Evolutionary conservation across 1,140 invertebrate species (phyloP).

Genomic region (Cydia pomonella): DNA sequence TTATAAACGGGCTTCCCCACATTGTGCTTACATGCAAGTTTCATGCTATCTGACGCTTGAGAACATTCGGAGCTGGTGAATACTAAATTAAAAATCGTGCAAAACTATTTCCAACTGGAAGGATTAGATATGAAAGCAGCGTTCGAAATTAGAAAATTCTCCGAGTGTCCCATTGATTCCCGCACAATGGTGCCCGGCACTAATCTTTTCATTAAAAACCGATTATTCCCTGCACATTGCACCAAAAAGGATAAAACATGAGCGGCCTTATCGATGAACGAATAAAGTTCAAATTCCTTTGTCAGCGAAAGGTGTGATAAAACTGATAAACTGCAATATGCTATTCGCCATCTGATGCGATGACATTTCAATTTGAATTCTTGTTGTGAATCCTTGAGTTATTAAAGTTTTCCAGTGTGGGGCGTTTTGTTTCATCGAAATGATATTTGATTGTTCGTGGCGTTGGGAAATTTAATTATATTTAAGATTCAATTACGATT

Average conservation of each 20-base stretch:
- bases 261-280: background rate
- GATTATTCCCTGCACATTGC: constrained; percentile 76
- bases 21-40: too few relatives aligned
- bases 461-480: background rate
- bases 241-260: constrained; percentile 70
- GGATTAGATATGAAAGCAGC: constrained; percentile 40
- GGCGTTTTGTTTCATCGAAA: background rate
- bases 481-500: background rate
- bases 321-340: constrained; percentile 58
- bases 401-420: constrained; percentile 47
- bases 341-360: constrained; percentile 55
- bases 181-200: constrained; percentile 65
- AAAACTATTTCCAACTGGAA: constrained; percentile 18
- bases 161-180: constrained; percentile 68
- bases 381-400: constrained; percentile 58
- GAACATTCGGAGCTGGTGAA: background rate
- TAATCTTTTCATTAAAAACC: constrained; percentile 80
- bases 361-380: constrained; percentile 78
- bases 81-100: background rate
- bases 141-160: constrained; percentile 72
- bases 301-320: constrained; percentile 37
- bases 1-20: too few relatives aligned
- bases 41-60: too few relatives aligned
- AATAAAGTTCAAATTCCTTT: constrained; percentile 21
- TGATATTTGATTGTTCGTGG: background rate